phyloP scores from a whole-genome alignment of 1,140 invertebrate genomes.

The Nebria ingens region DNA sequence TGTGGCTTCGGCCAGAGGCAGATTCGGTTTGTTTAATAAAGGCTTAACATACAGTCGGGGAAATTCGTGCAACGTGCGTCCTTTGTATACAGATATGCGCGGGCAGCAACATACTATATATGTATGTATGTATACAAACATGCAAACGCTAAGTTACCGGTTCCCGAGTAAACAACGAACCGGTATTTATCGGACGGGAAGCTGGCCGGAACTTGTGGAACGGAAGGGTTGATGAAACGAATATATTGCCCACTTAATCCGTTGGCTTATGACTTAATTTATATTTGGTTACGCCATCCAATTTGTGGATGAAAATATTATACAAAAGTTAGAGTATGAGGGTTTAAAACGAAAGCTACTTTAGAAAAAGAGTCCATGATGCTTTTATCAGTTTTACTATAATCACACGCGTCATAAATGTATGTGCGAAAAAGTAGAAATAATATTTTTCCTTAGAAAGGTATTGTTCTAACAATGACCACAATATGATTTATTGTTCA shows the following conservation, averaged over 20 bases:
- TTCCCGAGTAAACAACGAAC: neutral
- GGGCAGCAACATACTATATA: neutral
- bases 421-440: too few relatives aligned
- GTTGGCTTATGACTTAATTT: slow-evolving; percentile 8
- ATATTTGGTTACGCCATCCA: neutral
- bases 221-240: slow-evolving; percentile 6
- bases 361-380: too few relatives aligned
- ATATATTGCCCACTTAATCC: slow-evolving; percentile 9
- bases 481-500: too few relatives aligned
- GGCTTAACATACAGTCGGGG: neutral
- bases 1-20: neutral
- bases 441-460: too few relatives aligned
- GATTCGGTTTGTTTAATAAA: neutral
- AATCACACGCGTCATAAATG: too few relatives aligned
- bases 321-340: too few relatives aligned
- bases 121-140: neutral
- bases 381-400: too few relatives aligned
- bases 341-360: too few relatives aligned
- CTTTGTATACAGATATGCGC: neutral
- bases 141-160: neutral
- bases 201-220: neutral
- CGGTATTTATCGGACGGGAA: slow-evolving; percentile 1
- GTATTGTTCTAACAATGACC: too few relatives aligned
- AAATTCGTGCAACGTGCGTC: neutral
- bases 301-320: neutral